Evolutionary conservation across 2,888 invertebrate species (phyloP), one percentile per base, ranked within the genome.

Genomic region (Hoplodrina ambigua): DNA sequence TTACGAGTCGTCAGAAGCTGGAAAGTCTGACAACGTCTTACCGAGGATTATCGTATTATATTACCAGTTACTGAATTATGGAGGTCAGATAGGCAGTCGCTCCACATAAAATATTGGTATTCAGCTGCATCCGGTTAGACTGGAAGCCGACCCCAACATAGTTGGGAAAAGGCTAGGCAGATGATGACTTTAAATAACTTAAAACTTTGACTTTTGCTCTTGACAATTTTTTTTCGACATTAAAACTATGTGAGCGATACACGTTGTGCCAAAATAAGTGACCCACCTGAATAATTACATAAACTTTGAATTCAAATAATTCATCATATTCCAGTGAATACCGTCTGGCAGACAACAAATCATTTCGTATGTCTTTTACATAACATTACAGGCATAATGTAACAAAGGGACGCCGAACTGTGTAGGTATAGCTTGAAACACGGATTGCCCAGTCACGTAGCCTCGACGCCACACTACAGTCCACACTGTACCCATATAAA

Each of bases 361-460:
- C 25, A 78, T 69, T 60, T 30, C 37, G 72, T 79, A 79, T 69
- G 54, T 75, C 64, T 59, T 75, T 79, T 75, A 79, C 68, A 79
- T 79, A 79, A 76, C 65, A 76, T 75, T 78, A 69, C 69, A 41
- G 46, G 59, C 66, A 73, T 65, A 65, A 71, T 63, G 41, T 55
- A 75, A 76, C 79, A 79, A 79, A 79, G 72, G 44, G 72, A 76
- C 67, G 69, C 68, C 79, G 72, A 79, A 79, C 57, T 61, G 50
- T 62, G 52, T 70, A 64, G 64, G 52, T 67, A 69, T 69, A 65
- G 41, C 73, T 78, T 59, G 25, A 55, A 65, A 73, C 74, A 56
- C 17, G 65, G 64, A 75, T 78, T 33, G 69, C 57, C 69, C 64
- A 67, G 70, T 80, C 69, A 82, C 78, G 72, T 75, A 72, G 55